A percentile compares a stretch with the other conserved stretches of the same genome.
These are phyloP conservation scores for Cotesia chilonis DNA, from an alignment of 1,140 invertebrate species.

Conservation along the genomic window DNA sequence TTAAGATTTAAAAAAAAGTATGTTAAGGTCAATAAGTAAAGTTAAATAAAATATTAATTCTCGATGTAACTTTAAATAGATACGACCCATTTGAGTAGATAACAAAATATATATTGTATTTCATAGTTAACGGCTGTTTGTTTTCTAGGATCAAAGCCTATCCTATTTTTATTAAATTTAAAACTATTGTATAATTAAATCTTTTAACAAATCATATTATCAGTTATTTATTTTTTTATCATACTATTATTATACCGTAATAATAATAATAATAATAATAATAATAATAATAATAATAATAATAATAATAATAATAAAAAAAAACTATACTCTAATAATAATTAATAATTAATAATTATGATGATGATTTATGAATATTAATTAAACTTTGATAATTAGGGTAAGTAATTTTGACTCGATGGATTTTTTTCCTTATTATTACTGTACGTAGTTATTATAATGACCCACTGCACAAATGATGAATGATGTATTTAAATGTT, in stretches of 20 bases:
- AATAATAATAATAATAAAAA: background rate
- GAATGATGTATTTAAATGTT: too few species aligned
- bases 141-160: slow-evolving; percentile 2
- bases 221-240: slow-evolving; percentile 12
- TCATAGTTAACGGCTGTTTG: slow-evolving; percentile 9
- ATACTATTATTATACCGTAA: background rate
- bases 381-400: too few species aligned
- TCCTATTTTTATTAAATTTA: background rate
- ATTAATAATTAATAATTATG: background rate
- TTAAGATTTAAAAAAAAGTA: slow-evolving; percentile 8
- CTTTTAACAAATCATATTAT: slow-evolving; percentile 18
- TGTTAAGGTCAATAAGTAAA: slow-evolving; percentile 7
- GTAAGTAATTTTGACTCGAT: too few species aligned
- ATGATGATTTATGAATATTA: background rate
- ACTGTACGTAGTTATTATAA: too few species aligned
- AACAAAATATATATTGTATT: slow-evolving; percentile 8
- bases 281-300: too few species aligned
- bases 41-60: background rate
- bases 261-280: too few species aligned
- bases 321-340: background rate
- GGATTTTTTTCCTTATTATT: too few species aligned
- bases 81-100: slow-evolving; percentile 10
- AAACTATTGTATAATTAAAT: slow-evolving; percentile 13
- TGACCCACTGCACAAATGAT: too few species aligned
- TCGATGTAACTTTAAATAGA: slow-evolving; percentile 5